Conservation (phyloP, 1,140 invertebrate species). For the Drosophila punjabiensis region DNA sequence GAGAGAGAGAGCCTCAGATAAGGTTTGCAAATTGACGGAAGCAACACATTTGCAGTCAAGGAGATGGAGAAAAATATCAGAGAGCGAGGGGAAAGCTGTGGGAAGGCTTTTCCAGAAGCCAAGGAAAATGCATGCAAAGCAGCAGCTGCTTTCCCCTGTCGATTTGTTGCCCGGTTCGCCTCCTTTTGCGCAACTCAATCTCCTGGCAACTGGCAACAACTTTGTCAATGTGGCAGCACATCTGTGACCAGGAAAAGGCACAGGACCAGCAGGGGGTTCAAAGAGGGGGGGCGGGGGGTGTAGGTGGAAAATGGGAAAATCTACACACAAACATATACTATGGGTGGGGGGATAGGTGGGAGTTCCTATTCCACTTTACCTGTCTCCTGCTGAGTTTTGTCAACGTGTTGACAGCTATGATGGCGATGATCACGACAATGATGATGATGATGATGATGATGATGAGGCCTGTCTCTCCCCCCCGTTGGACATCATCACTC, state of each 20-base stretch:
- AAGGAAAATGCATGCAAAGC: constrained; percentile 51
- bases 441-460: constrained; percentile 24
- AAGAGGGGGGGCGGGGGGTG: too few relatives aligned
- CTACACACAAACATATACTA: not conserved
- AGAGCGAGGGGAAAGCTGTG: not conserved
- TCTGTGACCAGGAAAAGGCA: constrained; percentile 56
- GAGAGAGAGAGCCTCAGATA: constrained; percentile 37
- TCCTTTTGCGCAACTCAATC: constrained; percentile 44
- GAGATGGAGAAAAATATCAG: not conserved
- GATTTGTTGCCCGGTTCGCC: not conserved
- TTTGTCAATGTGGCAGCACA: constrained; percentile 67
- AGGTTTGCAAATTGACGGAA: constrained; percentile 77
- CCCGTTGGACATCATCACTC: constrained; percentile 5
- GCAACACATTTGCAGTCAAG: constrained; percentile 62
- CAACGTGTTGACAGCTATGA: constrained; percentile 78
- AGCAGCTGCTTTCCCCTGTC: constrained; percentile 30
- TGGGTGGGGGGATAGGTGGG: not conserved
- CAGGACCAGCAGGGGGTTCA: not conserved
- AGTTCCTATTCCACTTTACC: constrained; percentile 38
- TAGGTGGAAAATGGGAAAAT: not conserved
- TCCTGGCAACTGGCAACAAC: constrained; percentile 60
- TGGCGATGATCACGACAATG: constrained; percentile 50
- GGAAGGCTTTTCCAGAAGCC: not conserved
- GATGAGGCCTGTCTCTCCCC: not conserved
- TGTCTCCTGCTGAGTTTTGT: constrained; percentile 42